These are phyloP conservation scores for Rhizoglyphus robini DNA, from an alignment of 1,140 invertebrate genomes.

Conservation along the genomic window DNA sequence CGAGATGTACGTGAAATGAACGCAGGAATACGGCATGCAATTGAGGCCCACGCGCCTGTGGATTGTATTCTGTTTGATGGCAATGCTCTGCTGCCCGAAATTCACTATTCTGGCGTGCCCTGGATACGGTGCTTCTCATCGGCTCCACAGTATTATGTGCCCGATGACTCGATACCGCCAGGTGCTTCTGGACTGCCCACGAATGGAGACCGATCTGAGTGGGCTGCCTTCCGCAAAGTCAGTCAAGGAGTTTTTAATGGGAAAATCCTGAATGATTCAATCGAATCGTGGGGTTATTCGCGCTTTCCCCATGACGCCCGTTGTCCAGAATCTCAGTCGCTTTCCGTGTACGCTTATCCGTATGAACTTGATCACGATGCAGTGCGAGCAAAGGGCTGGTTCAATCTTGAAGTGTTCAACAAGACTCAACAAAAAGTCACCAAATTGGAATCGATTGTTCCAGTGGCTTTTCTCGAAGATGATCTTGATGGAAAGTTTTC, in stretches of 20 bases:
- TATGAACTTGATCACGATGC: conserved; percentile 21
- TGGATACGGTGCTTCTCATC: conserved; percentile 2
- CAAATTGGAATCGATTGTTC: background rate
- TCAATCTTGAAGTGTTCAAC: background rate
- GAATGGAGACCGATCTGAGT: background rate
- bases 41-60: background rate
- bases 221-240: background rate
- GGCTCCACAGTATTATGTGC: background rate
- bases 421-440: background rate
- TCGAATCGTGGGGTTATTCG: background rate
- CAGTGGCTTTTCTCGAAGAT: background rate
- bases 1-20: background rate
- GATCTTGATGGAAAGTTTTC: background rate
- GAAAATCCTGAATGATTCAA: background rate
- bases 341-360: conserved; percentile 14
- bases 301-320: background rate
- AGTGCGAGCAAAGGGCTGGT: background rate
- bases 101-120: background rate
- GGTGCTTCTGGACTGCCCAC: background rate
- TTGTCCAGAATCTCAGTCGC: conserved; percentile 3
- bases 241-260: background rate
- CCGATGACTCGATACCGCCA: background rate
- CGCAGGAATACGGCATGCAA: background rate
- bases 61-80: background rate
- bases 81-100: background rate